Percentiles rank a stretch among this genome's conserved stretches.
phyloP scores from a whole-genome alignment of 1,140 invertebrate species.

The Aricia agestis region DNA sequence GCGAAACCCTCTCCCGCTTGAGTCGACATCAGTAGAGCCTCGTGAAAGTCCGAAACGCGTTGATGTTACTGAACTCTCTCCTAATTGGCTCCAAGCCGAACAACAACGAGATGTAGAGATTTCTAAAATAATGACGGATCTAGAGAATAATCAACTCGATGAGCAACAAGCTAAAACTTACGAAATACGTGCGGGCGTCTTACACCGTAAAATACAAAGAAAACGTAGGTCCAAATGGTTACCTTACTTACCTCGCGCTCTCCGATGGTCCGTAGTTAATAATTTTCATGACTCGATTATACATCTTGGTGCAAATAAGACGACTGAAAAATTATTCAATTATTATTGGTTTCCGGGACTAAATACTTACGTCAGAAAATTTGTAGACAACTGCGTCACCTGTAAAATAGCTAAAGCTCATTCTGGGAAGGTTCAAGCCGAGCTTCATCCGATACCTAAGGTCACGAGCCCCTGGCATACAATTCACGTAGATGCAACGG shows the following conservation, averaged over 20 bases:
- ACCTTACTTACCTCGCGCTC: conserved; percentile 21
- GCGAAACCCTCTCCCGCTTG: conserved; percentile 6
- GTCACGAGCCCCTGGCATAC: conserved; percentile 27
- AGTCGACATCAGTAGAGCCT: background rate
- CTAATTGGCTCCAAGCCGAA: conserved; percentile 19
- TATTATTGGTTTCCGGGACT: conserved; percentile 35
- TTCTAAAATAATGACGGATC: conserved; percentile 18
- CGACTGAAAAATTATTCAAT: conserved; percentile 29
- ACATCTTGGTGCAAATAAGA: conserved; percentile 31
- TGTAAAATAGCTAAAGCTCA: conserved; percentile 33
- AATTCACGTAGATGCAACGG: conserved; percentile 28
- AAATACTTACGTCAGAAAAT: conserved; percentile 31
- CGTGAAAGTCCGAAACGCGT: conserved; percentile 8
- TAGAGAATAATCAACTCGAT: conserved; percentile 7
- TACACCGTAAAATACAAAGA: conserved; percentile 22
- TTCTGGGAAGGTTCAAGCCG: conserved; percentile 24
- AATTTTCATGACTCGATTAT: conserved; percentile 39
- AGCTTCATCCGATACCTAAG: conserved; percentile 33
- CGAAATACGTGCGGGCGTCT: conserved; percentile 17
- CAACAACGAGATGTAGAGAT: conserved; percentile 21
- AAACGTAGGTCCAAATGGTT: conserved; percentile 21
- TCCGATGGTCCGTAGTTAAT: conserved; percentile 33
- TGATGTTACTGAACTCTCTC: conserved; percentile 19
- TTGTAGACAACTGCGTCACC: conserved; percentile 34
- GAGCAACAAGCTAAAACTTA: conserved; percentile 18